These are phyloP conservation scores for Phodopus roborovskii DNA, from an alignment of 2,113 vertebrate species.

Conservation along the genomic window DNA sequence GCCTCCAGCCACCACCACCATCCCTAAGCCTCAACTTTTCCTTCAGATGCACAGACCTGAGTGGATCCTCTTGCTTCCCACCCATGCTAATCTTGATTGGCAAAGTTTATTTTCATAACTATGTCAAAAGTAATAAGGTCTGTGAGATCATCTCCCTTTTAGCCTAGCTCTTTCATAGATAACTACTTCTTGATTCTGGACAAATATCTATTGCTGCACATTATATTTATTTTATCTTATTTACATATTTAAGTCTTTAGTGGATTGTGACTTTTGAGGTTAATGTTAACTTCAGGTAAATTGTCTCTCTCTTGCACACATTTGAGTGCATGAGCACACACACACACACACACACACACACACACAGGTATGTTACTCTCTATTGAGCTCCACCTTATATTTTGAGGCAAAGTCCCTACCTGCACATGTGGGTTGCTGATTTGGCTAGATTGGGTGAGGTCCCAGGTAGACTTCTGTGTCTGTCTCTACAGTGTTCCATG, in stretches of 20 bases:
- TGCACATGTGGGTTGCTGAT: background rate
- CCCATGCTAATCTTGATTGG: background rate
- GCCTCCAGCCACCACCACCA: background rate
- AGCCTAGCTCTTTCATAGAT: background rate
- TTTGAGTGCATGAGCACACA: no score
- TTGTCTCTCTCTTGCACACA: background rate
- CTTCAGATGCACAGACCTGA: background rate
- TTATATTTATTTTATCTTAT: conserved; percentile 61
- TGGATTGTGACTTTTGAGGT: background rate
- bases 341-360: no score
- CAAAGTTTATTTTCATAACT: background rate
- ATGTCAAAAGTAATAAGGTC: background rate
- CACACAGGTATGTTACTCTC: background rate
- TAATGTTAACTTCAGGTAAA: background rate
- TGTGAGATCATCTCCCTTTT: background rate
- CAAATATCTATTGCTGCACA: background rate
- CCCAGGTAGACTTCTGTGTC: background rate
- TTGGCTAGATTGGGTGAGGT: background rate
- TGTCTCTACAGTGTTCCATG: background rate
- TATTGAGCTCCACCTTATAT: background rate
- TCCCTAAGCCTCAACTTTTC: background rate
- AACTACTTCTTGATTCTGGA: background rate
- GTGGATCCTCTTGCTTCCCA: background rate
- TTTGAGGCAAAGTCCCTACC: background rate
- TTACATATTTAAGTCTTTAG: background rate